Conservation (phyloP, 2,888 invertebrate species). For the Melinaea menophilus region DNA sequence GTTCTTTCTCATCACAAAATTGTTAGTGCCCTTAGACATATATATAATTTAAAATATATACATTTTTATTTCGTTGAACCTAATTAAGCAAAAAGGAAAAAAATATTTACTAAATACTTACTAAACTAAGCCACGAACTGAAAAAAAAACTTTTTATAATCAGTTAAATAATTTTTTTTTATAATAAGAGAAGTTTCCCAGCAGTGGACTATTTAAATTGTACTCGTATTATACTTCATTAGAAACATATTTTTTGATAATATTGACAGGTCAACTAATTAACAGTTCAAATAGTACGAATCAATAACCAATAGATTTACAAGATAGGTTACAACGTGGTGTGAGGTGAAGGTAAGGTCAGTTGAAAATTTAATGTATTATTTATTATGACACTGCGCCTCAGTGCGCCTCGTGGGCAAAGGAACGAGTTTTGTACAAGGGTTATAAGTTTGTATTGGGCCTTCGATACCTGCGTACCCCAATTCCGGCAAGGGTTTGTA, state of each 20-base stretch:
- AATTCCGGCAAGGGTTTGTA: constrained; percentile 4
- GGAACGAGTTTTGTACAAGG: constrained; percentile 14
- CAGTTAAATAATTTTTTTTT: no score
- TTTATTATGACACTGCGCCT: constrained; percentile 19
- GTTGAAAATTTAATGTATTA: constrained; percentile 21
- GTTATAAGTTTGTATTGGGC: constrained; percentile 17
- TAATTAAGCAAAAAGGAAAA: no score
- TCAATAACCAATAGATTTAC: background rate
- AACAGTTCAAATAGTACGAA: background rate
- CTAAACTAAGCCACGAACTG: no score
- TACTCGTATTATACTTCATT: no score
- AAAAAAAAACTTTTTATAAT: no score
- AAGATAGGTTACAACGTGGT: background rate
- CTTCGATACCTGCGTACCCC: constrained; percentile 14
- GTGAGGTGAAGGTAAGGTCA: background rate
- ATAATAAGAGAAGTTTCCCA: no score
- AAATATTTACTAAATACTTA: no score
- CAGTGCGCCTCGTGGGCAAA: constrained; percentile 6
- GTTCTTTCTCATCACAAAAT: constrained; percentile 35
- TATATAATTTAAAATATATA: background rate
- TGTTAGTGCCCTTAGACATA: constrained; percentile 29
- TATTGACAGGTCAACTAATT: background rate
- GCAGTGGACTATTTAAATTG: no score
- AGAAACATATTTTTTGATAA: no score
- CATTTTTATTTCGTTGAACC: no score